A percentile compares a stretch with the other conserved stretches of the same genome.
These are phyloP conservation scores for Samia ricini DNA, from an alignment of 1,140 invertebrate genomes.

Conservation along the genomic window DNA sequence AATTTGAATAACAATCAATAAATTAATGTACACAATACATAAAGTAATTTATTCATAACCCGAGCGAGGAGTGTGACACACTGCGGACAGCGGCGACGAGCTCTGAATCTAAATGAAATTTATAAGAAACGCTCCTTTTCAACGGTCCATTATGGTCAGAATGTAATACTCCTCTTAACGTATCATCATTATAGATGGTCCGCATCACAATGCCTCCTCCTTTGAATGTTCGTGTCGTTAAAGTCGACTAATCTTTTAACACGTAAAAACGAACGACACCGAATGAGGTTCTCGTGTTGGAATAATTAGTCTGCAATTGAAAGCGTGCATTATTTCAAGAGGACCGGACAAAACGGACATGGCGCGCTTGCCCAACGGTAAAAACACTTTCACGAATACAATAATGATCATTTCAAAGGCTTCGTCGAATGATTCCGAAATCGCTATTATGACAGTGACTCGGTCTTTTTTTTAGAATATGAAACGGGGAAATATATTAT, in stretches of 20 bases:
- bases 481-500: conserved; percentile 59
- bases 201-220: conserved; percentile 58
- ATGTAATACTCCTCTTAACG: conserved; percentile 71
- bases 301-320: conserved; percentile 77
- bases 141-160: conserved; percentile 57
- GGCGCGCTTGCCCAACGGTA: conserved; percentile 69
- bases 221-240: conserved; percentile 61
- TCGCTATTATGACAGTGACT: neutral
- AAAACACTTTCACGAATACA: conserved; percentile 73
- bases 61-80: conserved; percentile 58
- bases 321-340: conserved; percentile 75
- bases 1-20: conserved; percentile 78
- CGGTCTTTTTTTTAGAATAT: conserved; percentile 42
- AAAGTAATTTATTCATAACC: conserved; percentile 70
- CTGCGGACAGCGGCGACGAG: conserved; percentile 51
- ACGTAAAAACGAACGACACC: conserved; percentile 68
- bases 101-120: conserved; percentile 72
- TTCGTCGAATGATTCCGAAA: conserved; percentile 56
- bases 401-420: conserved; percentile 61
- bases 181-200: conserved; percentile 72
- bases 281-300: conserved; percentile 74
- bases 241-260: conserved; percentile 75
- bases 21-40: conserved; percentile 75
- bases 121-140: conserved; percentile 69
- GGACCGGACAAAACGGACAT: conserved; percentile 62